These are phyloP conservation scores for Anser cygnoides DNA, from an alignment of 2,113 vertebrate species.

Conservation along the genomic window DNA sequence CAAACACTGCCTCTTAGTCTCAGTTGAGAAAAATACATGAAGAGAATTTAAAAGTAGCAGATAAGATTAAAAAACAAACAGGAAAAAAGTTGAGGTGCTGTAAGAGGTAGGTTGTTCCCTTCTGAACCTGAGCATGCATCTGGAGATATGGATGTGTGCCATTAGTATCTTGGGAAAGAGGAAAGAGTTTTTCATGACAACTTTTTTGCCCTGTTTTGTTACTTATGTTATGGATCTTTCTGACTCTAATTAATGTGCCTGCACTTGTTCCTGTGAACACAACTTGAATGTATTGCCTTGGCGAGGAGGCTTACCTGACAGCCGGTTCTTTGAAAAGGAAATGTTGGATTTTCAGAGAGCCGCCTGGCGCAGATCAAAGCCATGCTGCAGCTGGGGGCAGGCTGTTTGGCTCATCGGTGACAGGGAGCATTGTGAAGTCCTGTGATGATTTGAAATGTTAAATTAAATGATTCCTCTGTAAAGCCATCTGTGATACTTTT, in stretches of 20 bases:
- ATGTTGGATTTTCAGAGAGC: neutral
- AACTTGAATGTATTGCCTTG: neutral
- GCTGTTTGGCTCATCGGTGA: neutral
- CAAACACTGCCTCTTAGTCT: neutral
- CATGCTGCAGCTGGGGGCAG: rapidly evolving
- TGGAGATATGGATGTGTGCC: neutral
- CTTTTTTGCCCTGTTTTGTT: neutral
- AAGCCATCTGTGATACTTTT: neutral
- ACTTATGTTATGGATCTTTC: neutral
- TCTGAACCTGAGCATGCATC: neutral
- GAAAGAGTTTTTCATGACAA: neutral
- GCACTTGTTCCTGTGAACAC: neutral
- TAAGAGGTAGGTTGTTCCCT: neutral
- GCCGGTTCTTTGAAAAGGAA: neutral
- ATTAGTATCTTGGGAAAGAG: neutral
- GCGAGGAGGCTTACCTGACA: neutral
- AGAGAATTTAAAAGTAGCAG: neutral
- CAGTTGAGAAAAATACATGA: neutral
- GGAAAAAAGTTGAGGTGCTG: neutral
- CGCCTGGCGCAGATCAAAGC: neutral
- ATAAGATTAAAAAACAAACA: neutral
- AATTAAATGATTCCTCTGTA: neutral
- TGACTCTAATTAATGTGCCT: neutral
- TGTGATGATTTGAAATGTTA: neutral
- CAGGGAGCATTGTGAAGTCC: neutral